Base-by-base conservation (phyloP, 2,797 vertebrate species). In the Petrocephalus sullivani region DNA sequence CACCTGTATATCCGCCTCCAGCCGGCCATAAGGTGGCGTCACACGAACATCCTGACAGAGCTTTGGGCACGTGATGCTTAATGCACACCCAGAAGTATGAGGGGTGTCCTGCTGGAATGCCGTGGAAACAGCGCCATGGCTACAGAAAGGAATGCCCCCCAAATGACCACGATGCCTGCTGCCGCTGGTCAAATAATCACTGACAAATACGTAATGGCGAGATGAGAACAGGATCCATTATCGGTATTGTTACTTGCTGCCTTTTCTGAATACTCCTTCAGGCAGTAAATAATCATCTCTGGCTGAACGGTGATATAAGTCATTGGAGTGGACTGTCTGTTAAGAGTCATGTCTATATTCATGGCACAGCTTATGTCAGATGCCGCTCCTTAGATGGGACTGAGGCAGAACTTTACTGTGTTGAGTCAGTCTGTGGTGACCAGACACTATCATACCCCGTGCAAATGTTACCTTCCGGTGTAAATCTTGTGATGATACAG, bases 251-350 rank as follows among this genome's bases (percentile, higher is more conserved):
- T 92, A 93, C 94, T 92, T 90, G 91, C 92, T 94, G 92, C 28
- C 87, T 90, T 92, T 94, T 93, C 91, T 91, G 90, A 94, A 95
- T 94, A 90, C 91, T 95, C 93, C 92, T 94, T 87, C 91, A 16
- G 86, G 87, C 93, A 93, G 94, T 94, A 93, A 94, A 94, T 93
- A 92, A 93, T 94, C 94, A 94, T 92, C 94, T 93, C 94, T 93
- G 95, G 90, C 94, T 94, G 94, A 95, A 2, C 49, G n/a, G 46
- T 23, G 71, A 75, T 75, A 19, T 75, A 41, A 19, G 71, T 19
- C 33, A 16, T 19, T 75, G 12, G 71, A 93, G 89, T 89, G 90
- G 93, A 91, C 91, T 90, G 91, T 90, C 92, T 93, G 92, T 90
- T 92, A 75, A 75, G 67, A 41, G 33, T 7, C 71, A 75, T 41